phyloP scores from a whole-genome alignment of 2,113 vertebrate species.

The Oxyruncus cristatus region DNA sequence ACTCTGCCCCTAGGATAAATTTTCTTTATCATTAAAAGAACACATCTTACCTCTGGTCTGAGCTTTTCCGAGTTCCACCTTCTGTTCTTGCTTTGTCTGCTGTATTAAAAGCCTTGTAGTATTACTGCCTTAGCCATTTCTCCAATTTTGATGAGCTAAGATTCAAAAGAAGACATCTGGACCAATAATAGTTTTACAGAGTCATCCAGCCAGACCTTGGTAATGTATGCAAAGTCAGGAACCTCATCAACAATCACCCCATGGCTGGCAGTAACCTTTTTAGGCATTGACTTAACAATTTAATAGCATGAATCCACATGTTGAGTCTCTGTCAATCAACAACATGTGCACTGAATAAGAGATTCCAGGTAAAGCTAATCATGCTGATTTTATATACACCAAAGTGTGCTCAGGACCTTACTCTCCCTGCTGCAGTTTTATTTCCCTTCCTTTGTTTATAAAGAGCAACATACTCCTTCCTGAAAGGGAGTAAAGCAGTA shows the following conservation, averaged over 20 bases:
- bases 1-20: not conserved
- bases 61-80: not conserved
- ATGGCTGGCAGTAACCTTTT: constrained; percentile 39
- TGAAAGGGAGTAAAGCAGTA: not conserved
- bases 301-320: constrained; percentile 53
- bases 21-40: not conserved
- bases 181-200: constrained; percentile 28
- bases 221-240: constrained; percentile 66
- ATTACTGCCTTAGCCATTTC: not conserved
- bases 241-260: constrained; percentile 42
- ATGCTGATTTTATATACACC: not conserved
- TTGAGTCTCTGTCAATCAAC: constrained; percentile 41
- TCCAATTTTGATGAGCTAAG: not conserved
- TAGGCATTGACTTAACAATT: constrained; percentile 55
- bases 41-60: not conserved
- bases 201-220: not conserved
- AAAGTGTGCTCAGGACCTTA: not conserved
- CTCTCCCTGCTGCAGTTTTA: not conserved
- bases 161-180: constrained; percentile 19
- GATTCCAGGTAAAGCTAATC: not conserved
- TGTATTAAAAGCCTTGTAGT: not conserved
- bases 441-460: not conserved
- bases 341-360: constrained; percentile 36
- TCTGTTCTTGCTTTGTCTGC: not conserved
- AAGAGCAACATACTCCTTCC: not conserved